These are phyloP conservation scores for Sylvia borin DNA, from an alignment of 2,797 vertebrate genomes.

Conservation along the genomic window DNA sequence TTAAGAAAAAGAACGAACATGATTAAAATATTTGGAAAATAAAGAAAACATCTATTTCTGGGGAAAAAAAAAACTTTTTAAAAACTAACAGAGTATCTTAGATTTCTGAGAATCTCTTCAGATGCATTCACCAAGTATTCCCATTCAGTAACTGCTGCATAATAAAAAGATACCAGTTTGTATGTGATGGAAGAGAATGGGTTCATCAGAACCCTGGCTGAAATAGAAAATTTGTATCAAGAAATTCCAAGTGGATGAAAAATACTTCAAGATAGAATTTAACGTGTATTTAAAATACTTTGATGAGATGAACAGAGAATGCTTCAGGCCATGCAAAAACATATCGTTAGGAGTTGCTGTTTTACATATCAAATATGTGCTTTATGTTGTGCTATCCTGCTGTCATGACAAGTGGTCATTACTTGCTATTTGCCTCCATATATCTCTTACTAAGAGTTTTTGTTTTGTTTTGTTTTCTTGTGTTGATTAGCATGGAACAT, in stretches of 20 bases:
- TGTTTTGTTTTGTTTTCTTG: not conserved
- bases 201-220: not conserved
- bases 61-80: not conserved
- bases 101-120: not conserved
- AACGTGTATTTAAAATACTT: slow-evolving; percentile 22
- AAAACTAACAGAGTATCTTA: not conserved
- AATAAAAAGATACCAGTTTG: not conserved
- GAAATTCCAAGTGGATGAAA: not conserved
- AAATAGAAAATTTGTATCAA: not conserved
- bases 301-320: not conserved
- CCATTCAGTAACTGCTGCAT: not conserved
- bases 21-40: not conserved
- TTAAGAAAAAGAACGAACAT: not conserved
- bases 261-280: not conserved
- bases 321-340: not conserved
- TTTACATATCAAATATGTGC: slow-evolving; percentile 37
- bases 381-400: not conserved
- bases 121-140: not conserved
- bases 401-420: not conserved
- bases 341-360: not conserved
- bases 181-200: not conserved
- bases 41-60: not conserved
- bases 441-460: not conserved
- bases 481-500: not conserved
- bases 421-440: not conserved